These are phyloP conservation scores for Margaritifera margaritifera DNA, from an alignment of 2,888 invertebrate genomes.

Conservation along the genomic window DNA sequence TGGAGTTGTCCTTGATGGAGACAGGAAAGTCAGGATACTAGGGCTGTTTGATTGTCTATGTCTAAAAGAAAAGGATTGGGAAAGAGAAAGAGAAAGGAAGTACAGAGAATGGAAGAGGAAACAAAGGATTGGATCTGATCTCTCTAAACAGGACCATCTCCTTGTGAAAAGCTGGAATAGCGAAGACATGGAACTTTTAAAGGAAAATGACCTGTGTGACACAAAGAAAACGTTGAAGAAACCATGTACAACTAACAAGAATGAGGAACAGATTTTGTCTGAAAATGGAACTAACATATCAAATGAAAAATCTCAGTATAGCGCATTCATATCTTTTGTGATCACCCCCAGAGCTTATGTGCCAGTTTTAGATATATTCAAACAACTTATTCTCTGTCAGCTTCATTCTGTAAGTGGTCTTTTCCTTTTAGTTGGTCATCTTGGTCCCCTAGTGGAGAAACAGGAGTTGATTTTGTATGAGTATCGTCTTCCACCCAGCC, in stretches of 20 bases:
- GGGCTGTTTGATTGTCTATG: conserved; percentile 23
- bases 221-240: neutral
- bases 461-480: conserved; percentile 43
- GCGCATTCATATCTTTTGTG: conserved; percentile 27
- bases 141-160: too few relatives aligned
- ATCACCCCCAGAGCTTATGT: conserved; percentile 38
- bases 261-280: too few relatives aligned
- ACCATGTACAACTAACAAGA: too few relatives aligned
- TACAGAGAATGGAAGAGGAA: too few relatives aligned
- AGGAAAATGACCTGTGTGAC: neutral
- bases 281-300: too few relatives aligned
- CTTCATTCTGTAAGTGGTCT: conserved; percentile 19
- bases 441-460: conserved; percentile 41
- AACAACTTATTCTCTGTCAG: conserved; percentile 27
- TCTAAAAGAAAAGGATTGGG: neutral
- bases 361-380: conserved; percentile 25
- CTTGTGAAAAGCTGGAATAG: too few relatives aligned
- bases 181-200: neutral
- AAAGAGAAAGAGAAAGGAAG: too few relatives aligned
- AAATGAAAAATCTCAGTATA: neutral
- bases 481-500: conserved; percentile 18
- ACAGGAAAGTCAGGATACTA: conserved; percentile 9
- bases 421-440: conserved; percentile 34
- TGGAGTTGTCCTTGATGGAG: conserved; percentile 16
- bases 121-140: too few relatives aligned